A percentile compares a stretch with the other conserved stretches of the same genome.
Conservation (phyloP, 2,113 vertebrate species). For the Ursus arctos region DNA sequence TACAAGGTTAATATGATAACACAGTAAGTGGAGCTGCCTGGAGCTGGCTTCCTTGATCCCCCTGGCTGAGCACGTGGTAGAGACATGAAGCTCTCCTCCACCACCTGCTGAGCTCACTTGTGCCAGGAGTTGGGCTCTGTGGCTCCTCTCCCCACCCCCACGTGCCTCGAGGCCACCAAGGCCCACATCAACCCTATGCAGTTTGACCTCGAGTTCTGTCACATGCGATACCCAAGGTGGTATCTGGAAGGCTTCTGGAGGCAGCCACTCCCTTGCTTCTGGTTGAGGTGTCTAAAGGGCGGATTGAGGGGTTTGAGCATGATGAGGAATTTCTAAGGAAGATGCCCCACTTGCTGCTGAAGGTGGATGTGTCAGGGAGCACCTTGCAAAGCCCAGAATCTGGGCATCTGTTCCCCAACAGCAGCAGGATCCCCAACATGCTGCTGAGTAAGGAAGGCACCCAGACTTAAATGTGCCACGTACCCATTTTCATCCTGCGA, state of each 20-base stretch:
- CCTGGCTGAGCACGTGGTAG: background rate
- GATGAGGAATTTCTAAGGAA: conserved; percentile 91
- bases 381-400: conserved; percentile 90
- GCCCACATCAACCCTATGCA: conserved; percentile 90
- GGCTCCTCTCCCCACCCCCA: conserved; percentile 87
- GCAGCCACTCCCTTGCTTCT: conserved; percentile 88
- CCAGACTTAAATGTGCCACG: background rate
- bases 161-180: conserved; percentile 89
- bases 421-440: conserved; percentile 91
- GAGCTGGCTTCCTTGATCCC: background rate
- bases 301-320: conserved; percentile 85
- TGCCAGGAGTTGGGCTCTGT: conserved; percentile 87
- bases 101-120: conserved; percentile 92
- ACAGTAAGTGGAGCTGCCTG: background rate
- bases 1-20: background rate
- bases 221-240: conserved; percentile 91
- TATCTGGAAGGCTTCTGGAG: conserved; percentile 89
- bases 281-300: conserved; percentile 87
- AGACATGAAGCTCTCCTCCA: conserved; percentile 89
- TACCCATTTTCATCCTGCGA: background rate
- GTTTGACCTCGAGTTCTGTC: conserved; percentile 91
- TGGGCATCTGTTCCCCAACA: conserved; percentile 88
- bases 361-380: conserved; percentile 91
- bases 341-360: conserved; percentile 88
- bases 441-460: conserved; percentile 90